phyloP scores from a whole-genome alignment of 2,113 vertebrate species.

The Equus przewalskii region DNA sequence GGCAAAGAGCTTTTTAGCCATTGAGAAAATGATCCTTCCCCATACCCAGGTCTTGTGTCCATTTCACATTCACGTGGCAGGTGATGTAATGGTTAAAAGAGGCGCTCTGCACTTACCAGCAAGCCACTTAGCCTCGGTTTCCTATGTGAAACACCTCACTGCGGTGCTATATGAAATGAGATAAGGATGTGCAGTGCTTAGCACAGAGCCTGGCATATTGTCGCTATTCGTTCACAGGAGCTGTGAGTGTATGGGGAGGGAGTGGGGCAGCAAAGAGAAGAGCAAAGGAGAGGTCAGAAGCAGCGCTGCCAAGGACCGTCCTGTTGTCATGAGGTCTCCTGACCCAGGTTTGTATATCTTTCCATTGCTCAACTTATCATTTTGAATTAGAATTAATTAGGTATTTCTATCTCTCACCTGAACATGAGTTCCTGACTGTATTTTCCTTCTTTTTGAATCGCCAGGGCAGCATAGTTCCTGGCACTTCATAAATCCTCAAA shows the following conservation, averaged over 20 bases:
- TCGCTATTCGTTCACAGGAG: neutral
- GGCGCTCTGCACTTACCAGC: neutral
- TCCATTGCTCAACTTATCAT: neutral
- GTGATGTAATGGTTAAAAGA: neutral
- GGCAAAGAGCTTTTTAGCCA: neutral
- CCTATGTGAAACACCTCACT: too few relatives aligned
- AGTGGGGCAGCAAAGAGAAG: neutral
- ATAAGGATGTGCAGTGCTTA: neutral
- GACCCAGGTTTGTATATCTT: neutral
- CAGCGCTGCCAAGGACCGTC: neutral
- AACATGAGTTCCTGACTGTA: neutral
- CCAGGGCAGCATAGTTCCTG: neutral
- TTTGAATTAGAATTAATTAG: neutral
- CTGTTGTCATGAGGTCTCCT: neutral
- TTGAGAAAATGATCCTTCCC: neutral
- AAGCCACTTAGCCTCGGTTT: neutral
- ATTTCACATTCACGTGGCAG: neutral
- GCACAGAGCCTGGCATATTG: neutral
- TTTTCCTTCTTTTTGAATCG: slow-evolving; percentile 23
- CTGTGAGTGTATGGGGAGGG: neutral
- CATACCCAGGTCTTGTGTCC: neutral
- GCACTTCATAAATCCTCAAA: neutral
- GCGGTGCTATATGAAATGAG: neutral
- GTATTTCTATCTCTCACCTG: neutral
- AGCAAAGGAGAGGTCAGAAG: neutral